phyloP scores from a whole-genome alignment of 2,888 invertebrate species.

The Gastrophysa polygoni region DNA sequence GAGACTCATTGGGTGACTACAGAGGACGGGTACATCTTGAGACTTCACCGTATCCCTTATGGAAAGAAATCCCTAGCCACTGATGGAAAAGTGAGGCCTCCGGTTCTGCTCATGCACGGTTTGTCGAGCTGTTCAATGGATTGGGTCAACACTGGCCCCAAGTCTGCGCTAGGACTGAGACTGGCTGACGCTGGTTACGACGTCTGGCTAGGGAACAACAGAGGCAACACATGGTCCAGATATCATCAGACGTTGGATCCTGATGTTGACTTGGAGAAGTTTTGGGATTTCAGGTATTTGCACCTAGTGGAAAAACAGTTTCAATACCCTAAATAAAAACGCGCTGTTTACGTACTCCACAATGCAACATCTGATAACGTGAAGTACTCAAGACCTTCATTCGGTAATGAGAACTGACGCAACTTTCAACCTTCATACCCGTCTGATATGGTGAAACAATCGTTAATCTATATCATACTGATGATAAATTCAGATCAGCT shows the following conservation, averaged over 20 bases:
- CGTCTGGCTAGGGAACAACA: constrained; percentile 82
- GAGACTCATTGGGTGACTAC: constrained; percentile 71
- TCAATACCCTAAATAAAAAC: no score
- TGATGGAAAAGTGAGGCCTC: constrained; percentile 57
- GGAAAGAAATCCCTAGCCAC: constrained; percentile 29
- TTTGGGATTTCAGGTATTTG: constrained; percentile 66
- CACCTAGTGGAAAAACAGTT: no score
- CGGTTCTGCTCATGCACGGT: constrained; percentile 72
- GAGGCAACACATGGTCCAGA: constrained; percentile 74
- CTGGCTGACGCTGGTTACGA: constrained; percentile 74
- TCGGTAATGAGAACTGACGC: no score
- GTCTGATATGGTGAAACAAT: no score
- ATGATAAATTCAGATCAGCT: no score
- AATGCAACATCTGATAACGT: no score
- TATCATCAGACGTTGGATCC: constrained; percentile 61
- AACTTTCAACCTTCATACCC: no score
- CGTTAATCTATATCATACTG: no score
- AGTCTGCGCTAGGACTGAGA: constrained; percentile 63
- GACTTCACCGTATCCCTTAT: constrained; percentile 72
- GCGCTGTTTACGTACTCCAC: no score
- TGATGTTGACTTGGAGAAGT: constrained; percentile 54
- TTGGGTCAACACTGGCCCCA: constrained; percentile 75
- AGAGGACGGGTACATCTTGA: constrained; percentile 77
- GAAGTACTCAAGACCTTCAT: no score
- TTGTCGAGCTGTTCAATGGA: constrained; percentile 75